Conservation (phyloP, 2,113 vertebrate genomes). For the Phasianus colchicus region DNA sequence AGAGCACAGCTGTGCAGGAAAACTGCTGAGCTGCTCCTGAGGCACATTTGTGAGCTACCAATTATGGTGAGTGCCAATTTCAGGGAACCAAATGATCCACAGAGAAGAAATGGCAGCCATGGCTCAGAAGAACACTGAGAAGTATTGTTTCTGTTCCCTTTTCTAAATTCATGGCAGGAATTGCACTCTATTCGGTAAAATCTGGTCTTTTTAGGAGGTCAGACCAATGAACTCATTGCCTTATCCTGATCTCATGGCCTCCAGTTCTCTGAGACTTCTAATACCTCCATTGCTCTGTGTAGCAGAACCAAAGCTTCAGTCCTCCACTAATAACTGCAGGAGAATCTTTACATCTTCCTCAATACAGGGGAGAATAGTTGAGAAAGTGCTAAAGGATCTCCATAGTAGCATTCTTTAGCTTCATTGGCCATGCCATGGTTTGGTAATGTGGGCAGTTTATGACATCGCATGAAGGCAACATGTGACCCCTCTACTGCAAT, state of each 20-base stretch:
- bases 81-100: neutral
- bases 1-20: neutral
- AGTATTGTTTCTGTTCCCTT: neutral
- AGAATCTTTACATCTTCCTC: neutral
- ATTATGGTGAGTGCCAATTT: neutral
- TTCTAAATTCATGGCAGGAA: neutral
- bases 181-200: neutral
- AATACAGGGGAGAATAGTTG: neutral
- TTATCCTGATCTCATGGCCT: neutral
- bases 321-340: neutral
- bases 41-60: neutral
- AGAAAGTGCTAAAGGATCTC: neutral
- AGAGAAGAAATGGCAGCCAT: neutral
- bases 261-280: neutral
- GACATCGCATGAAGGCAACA: neutral
- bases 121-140: neutral
- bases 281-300: neutral
- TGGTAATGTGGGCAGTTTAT: neutral
- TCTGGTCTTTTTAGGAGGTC: neutral
- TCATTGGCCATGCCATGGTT: neutral
- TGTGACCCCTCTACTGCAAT: neutral
- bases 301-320: neutral
- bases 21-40: neutral
- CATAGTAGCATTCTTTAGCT: neutral
- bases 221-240: neutral